Conservation (phyloP, 2,797 vertebrate species). For the Phaenicophaeus curvirostris region DNA sequence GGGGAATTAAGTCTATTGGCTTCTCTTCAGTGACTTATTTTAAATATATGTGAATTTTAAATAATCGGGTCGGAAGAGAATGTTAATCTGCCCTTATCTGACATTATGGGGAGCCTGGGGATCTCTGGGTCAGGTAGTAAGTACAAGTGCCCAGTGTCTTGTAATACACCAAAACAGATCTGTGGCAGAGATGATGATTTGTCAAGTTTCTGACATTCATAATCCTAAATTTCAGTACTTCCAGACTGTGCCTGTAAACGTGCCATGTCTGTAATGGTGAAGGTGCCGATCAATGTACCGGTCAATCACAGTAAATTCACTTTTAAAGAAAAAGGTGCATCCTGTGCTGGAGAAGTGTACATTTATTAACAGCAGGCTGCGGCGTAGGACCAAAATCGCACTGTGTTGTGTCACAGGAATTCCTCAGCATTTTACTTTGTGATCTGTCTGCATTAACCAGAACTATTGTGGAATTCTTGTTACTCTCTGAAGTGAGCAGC, state of each 20-base stretch:
- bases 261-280: slow-evolving; percentile 48
- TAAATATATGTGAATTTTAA: background rate
- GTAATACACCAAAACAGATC: background rate
- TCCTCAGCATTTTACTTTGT: slow-evolving; percentile 5
- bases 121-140: background rate
- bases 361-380: background rate
- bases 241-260: slow-evolving; percentile 53
- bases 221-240: slow-evolving; percentile 47
- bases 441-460: background rate
- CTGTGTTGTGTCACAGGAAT: background rate
- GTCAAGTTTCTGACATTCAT: slow-evolving; percentile 21
- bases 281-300: slow-evolving; percentile 7
- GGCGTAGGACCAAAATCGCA: slow-evolving; percentile 52
- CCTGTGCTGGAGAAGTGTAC: background rate
- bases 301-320: slow-evolving; percentile 27
- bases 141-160: background rate
- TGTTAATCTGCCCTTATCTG: background rate
- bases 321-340: background rate
- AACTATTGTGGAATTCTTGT: background rate
- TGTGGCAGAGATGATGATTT: slow-evolving; percentile 13
- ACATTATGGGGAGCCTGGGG: background rate
- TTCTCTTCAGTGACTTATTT: slow-evolving; percentile 17
- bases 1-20: background rate
- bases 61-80: background rate
- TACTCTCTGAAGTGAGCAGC: slow-evolving; percentile 28